A percentile compares a stretch with the other conserved stretches of the same genome.
phyloP scores from a whole-genome alignment of 2,113 vertebrate genomes.

The Eolophus roseicapilla region DNA sequence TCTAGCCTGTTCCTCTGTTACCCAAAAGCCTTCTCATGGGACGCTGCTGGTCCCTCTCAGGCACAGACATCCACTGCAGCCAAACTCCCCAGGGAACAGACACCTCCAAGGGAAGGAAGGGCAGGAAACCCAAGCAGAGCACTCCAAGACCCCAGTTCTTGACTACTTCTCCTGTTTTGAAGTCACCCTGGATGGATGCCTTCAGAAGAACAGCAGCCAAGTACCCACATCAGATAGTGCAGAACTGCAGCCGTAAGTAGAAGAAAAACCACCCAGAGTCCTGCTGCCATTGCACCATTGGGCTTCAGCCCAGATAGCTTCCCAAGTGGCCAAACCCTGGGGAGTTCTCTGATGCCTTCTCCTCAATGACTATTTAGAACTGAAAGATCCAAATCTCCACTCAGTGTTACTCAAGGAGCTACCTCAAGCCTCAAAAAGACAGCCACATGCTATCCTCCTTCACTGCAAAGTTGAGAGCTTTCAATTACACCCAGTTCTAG shows the following conservation, averaged over 20 bases:
- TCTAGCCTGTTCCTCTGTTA: background rate
- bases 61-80: background rate
- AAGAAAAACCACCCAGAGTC: background rate
- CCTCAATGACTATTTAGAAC: background rate
- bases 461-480: background rate
- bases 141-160: fast-evolving
- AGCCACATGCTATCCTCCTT: background rate
- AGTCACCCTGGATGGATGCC: background rate
- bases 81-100: background rate
- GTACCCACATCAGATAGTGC: background rate
- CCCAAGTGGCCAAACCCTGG: background rate
- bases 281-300: background rate
- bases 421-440: background rate
- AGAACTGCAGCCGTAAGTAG: background rate
- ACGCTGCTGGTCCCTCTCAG: background rate
- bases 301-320: background rate
- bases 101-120: background rate
- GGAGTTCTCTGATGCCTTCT: background rate
- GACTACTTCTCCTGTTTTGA: background rate
- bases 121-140: background rate
- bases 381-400: background rate
- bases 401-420: background rate
- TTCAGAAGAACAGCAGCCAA: background rate
- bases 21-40: background rate
- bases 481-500: background rate